Evolutionary conservation across 2,113 vertebrate species (phyloP).

Genomic region (Xiphias gladius): DNA sequence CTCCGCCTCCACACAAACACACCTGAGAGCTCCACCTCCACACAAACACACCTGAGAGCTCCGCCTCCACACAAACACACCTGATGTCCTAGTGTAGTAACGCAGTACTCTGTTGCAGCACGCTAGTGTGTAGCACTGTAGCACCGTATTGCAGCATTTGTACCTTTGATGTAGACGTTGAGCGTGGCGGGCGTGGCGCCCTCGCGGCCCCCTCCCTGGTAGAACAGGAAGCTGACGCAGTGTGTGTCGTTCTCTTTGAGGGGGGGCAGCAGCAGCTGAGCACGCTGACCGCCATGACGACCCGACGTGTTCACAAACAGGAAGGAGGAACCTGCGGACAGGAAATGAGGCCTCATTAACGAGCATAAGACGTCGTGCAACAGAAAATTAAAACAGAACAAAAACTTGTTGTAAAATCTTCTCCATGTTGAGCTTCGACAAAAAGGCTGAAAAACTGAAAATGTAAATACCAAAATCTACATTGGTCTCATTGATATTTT

Average conservation of each 20-base stretch:
- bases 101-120: too few relatives aligned
- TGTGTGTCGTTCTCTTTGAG: slow-evolving; percentile 98
- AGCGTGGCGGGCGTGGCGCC: slow-evolving; percentile 87
- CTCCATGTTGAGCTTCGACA: too few relatives aligned
- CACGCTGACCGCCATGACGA: slow-evolving; percentile 86
- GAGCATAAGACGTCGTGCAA: not conserved
- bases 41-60: slow-evolving; percentile 4
- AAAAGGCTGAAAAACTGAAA: too few relatives aligned
- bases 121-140: not conserved
- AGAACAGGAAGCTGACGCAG: slow-evolving; percentile 94
- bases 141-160: not conserved
- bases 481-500: too few relatives aligned
- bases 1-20: not conserved
- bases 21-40: too few relatives aligned
- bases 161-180: slow-evolving; percentile 90
- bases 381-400: not conserved
- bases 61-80: not conserved
- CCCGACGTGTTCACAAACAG: slow-evolving; percentile 94
- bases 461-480: too few relatives aligned
- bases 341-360: slow-evolving; percentile 12
- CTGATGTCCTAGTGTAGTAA: too few relatives aligned
- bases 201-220: slow-evolving; percentile 89
- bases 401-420: too few relatives aligned
- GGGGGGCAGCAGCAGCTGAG: slow-evolving; percentile 90
- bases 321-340: slow-evolving; percentile 87